Conservation (phyloP, 1,140 invertebrate genomes). For the Drosophila insularis region DNA sequence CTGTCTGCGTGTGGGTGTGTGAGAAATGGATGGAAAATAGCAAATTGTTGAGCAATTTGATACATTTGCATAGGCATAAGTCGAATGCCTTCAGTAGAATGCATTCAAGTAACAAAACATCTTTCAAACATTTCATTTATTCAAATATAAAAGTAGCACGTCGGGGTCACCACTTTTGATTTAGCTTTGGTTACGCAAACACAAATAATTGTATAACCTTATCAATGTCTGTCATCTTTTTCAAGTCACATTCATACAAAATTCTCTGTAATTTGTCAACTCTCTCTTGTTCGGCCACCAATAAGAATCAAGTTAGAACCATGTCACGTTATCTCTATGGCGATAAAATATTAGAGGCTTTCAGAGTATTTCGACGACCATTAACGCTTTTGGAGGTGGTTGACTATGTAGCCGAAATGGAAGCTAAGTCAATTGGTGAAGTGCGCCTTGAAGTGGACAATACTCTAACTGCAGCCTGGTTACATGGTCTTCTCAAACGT, state of each 20-base stretch:
- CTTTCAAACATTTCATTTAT: background rate
- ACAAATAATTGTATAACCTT: background rate
- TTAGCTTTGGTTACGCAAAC: background rate
- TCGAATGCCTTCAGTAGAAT: constrained; percentile 21
- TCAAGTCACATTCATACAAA: background rate
- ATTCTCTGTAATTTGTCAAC: background rate
- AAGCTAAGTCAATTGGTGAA: constrained; percentile 29
- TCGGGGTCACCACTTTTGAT: background rate
- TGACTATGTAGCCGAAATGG: constrained; percentile 59
- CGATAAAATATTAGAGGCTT: constrained; percentile 60
- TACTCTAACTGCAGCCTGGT: constrained; percentile 60
- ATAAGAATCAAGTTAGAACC: background rate
- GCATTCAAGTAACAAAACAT: constrained; percentile 9
- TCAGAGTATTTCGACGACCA: constrained; percentile 54
- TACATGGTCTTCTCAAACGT: constrained; percentile 49
- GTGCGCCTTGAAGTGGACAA: constrained; percentile 58
- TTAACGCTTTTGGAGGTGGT: constrained; percentile 51
- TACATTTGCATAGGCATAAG: constrained; percentile 45
- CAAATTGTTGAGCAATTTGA: constrained; percentile 59
- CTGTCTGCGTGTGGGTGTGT: background rate
- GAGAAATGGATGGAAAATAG: background rate
- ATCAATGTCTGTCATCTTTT: background rate
- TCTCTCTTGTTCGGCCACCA: background rate
- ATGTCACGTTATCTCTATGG: constrained; percentile 56
- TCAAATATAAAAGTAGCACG: background rate